Evolutionary conservation across 2,797 vertebrate genomes (phyloP).

Genomic region (Tangara arthus): DNA sequence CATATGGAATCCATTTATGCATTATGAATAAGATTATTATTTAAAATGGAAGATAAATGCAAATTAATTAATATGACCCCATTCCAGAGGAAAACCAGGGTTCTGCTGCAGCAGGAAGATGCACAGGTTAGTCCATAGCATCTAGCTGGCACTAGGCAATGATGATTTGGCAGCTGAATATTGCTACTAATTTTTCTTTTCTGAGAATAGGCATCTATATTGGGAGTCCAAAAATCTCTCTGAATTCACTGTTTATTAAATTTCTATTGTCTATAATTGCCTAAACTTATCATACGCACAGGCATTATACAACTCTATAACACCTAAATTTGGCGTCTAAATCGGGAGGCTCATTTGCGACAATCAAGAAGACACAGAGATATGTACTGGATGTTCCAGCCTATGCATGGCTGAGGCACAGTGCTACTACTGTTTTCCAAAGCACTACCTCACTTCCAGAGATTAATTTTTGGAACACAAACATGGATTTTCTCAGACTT

Average conservation of each 20-base stretch:
- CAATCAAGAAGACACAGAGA: not conserved
- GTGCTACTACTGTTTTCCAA: not conserved
- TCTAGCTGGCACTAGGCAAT: not conserved
- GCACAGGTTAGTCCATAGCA: not conserved
- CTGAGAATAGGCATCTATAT: not conserved
- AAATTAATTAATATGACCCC: not conserved
- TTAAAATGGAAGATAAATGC: conserved; percentile 22
- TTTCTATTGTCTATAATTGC: not conserved
- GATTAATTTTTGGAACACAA: not conserved
- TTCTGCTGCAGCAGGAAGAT: not conserved
- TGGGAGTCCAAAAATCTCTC: not conserved
- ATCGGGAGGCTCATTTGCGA: not conserved
- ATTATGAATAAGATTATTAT: conserved; percentile 45
- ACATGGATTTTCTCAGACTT: not conserved
- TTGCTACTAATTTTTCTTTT: not conserved
- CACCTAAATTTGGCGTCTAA: not conserved
- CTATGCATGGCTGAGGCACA: not conserved
- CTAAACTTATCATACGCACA: not conserved
- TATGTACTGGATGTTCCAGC: not conserved
- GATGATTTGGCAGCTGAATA: not conserved
- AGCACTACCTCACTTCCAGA: not conserved
- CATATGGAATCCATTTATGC: conserved; percentile 55
- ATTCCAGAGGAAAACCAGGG: not conserved
- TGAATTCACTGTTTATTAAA: not conserved
- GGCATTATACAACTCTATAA: not conserved